Base-by-base conservation (phyloP, 2,888 invertebrate genomes). In the Nebria salina region DNA sequence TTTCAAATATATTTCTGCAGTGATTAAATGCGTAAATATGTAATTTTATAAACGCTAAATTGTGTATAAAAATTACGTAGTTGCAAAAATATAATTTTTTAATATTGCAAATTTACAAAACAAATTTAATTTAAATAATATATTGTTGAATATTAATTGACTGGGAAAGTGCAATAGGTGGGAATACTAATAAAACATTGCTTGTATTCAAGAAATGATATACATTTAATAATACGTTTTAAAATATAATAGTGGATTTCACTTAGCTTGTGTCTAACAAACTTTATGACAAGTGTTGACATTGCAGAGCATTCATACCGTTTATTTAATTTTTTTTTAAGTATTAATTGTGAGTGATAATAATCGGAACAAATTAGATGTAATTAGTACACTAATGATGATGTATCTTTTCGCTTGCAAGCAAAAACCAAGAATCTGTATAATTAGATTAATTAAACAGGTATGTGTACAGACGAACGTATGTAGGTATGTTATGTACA, bases 401-500 rank as follows among this genome's bases (percentile, higher is more conserved):
- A 81, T 81, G 79, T 73, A 81, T 81, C 81, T 81, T 43, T 76
- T 65, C 76, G 73, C 64, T 25, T 64, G 43, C 65, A 6, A 72
- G 75, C 72, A 76, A 81, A 81, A 81, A 79, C 34, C 26, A 43
- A 25, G 68, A 75, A 76, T 81, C 72, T 76, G 25, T 76, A 41
- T 81, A 81, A 81, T 81, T 81, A 81, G 81, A 81, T 81, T 81
- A 81, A 81, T 81, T 81, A 81, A 81, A 68, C 72, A 80, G 75
- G 80, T 80, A 80, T 80, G 80, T 70, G 43, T 43, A 74, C n/a
- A 42, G 42, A 15, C 74, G 25, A 75, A 15, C 15, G 70, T 26
- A 70, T 34, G 70, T 34, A 70, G 4, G 34, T 8, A 34, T 13
- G 70, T 25, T 25, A 25, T 25, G 25, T 13, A 70, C 70, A 20